phyloP scores from a whole-genome alignment of 2,888 invertebrate species.

The Poecilus cupreus region DNA sequence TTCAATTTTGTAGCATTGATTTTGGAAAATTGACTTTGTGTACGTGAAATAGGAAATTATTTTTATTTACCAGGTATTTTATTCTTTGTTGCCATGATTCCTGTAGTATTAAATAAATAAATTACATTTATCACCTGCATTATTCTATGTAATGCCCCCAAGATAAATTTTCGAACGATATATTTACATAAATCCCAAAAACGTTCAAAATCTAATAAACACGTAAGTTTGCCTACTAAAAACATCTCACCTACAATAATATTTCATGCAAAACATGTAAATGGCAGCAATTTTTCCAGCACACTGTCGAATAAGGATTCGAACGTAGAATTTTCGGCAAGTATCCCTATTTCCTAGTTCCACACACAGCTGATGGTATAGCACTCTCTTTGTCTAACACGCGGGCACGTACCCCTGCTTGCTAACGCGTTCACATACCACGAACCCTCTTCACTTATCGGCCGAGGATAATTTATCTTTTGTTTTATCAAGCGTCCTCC shows the following conservation, averaged over 20 bases:
- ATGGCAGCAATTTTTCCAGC: conserved; percentile 14
- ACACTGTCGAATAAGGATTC: neutral
- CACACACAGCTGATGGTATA: neutral
- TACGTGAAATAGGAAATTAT: too few species aligned
- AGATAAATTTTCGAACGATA: too few species aligned
- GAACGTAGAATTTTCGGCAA: neutral
- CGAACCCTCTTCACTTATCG: conserved; percentile 66
- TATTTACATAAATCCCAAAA: too few species aligned
- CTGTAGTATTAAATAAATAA: too few species aligned
- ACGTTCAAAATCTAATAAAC: neutral
- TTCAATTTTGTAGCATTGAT: too few species aligned
- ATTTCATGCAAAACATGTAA: conserved; percentile 19
- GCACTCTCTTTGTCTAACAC: conserved; percentile 10
- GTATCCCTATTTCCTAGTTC: neutral
- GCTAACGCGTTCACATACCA: conserved; percentile 61
- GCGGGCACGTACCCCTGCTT: conserved; percentile 23
- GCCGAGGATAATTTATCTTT: conserved; percentile 69
- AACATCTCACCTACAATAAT: neutral
- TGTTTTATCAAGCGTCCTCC: conserved; percentile 67
- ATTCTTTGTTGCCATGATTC: too few species aligned
- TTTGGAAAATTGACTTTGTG: too few species aligned
- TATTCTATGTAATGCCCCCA: too few species aligned
- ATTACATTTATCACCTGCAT: too few species aligned
- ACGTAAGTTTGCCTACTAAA: neutral
- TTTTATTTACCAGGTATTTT: too few species aligned